Conservation (phyloP, 1,140 invertebrate genomes). For the Neodiprion lecontei region DNA sequence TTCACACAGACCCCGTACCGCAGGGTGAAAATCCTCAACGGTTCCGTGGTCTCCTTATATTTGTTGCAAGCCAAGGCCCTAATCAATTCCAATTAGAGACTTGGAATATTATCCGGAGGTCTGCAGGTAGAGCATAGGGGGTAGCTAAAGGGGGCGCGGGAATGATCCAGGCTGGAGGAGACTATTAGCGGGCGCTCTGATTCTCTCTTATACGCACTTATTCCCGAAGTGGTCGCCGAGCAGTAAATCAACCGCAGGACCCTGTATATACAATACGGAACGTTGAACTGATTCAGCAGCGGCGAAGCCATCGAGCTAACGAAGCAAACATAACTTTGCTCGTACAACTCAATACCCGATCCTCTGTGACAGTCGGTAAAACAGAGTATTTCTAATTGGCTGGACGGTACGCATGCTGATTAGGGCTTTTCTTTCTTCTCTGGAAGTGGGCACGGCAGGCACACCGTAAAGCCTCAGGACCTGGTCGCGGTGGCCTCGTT, state of each 20-base stretch:
- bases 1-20: too few species aligned
- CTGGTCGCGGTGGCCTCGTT: slow-evolving; percentile 36
- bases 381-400: slow-evolving; percentile 63
- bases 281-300: background rate
- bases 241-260: slow-evolving; percentile 58
- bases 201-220: slow-evolving; percentile 21
- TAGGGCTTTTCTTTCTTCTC: slow-evolving; percentile 56
- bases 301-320: slow-evolving; percentile 43
- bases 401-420: slow-evolving; percentile 60
- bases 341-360: slow-evolving; percentile 61
- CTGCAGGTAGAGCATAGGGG: background rate
- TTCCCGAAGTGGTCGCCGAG: slow-evolving; percentile 20
- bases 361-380: slow-evolving; percentile 60
- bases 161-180: slow-evolving; percentile 42
- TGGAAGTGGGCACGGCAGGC: background rate
- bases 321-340: slow-evolving; percentile 60
- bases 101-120: slow-evolving; percentile 50
- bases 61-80: slow-evolving; percentile 30
- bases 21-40: too few species aligned
- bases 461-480: slow-evolving; percentile 11
- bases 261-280: background rate
- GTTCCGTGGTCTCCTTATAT: background rate
- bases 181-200: slow-evolving; percentile 60
- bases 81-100: slow-evolving; percentile 65
- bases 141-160: slow-evolving; percentile 38